phyloP scores from a whole-genome alignment of 2,113 vertebrate species.

The Lasiurus cinereus region DNA sequence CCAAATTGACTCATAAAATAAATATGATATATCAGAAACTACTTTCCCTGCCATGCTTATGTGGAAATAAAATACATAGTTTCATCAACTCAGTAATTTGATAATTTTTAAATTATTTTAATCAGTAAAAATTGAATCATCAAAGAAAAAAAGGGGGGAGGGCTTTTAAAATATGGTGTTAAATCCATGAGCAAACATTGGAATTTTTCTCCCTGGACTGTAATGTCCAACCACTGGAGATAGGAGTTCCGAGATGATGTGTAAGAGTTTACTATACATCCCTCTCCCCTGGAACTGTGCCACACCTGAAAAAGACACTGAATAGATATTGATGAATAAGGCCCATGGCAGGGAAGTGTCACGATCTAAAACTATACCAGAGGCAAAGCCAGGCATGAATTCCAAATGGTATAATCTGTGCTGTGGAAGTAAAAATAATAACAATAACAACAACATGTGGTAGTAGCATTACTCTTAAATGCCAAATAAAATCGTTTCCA shows the following conservation, averaged over 20 bases:
- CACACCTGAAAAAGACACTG: not conserved
- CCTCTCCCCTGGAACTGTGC: not conserved
- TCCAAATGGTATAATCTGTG: not conserved
- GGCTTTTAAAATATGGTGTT: not conserved
- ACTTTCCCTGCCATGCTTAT: not conserved
- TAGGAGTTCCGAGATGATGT: not conserved
- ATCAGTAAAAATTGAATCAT: conserved; percentile 9
- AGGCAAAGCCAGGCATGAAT: not conserved
- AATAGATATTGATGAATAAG: not conserved
- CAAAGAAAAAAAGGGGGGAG: not conserved
- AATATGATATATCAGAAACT: not conserved
- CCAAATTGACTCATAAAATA: not conserved
- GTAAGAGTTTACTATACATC: not conserved
- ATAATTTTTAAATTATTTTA: not conserved
- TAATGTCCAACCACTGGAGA: not conserved
- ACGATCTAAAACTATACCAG: not conserved
- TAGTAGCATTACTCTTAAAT: not conserved
- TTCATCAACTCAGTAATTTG: not conserved
- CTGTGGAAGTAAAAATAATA: not conserved
- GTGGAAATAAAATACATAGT: not conserved
- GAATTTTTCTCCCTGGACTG: not conserved
- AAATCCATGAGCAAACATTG: not conserved
- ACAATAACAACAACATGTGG: not conserved
- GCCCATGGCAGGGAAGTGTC: not conserved
- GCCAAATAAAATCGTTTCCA: not conserved